These are phyloP conservation scores for Heterochromis multidens DNA, from an alignment of 2,113 vertebrate species.

Conservation along the genomic window DNA sequence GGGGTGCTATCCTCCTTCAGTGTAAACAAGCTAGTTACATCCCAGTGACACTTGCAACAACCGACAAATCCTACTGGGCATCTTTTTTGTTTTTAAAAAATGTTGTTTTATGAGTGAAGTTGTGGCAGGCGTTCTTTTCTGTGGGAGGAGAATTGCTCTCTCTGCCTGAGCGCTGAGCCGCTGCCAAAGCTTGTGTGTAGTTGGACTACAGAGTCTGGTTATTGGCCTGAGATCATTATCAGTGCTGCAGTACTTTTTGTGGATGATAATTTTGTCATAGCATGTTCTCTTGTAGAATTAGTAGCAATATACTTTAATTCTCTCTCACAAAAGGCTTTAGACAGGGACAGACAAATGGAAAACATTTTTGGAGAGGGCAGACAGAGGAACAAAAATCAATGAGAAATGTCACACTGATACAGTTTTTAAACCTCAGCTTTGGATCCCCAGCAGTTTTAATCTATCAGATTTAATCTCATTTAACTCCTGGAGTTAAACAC, in stretches of 20 bases:
- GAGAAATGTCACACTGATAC: background rate
- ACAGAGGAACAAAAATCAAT: background rate
- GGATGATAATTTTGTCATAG: background rate
- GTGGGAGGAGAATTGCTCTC: background rate
- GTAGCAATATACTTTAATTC: background rate
- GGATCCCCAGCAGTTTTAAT: background rate
- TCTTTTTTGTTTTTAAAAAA: background rate
- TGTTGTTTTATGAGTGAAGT: background rate
- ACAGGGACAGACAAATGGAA: background rate
- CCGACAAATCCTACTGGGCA: background rate
- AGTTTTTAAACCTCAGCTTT: background rate
- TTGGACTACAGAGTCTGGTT: background rate
- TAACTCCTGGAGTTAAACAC: background rate
- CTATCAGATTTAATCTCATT: conserved; percentile 3
- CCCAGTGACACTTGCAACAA: conserved; percentile 10
- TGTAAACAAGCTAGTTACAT: conserved; percentile 11
- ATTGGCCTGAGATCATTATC: background rate
- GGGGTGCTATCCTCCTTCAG: background rate
- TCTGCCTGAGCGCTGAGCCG: background rate
- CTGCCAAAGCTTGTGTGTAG: background rate
- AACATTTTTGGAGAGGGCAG: background rate
- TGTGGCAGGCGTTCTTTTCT: background rate
- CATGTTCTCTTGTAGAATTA: background rate
- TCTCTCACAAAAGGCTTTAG: background rate
- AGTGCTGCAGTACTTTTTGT: background rate